phyloP scores from a whole-genome alignment of 2,888 invertebrate species.

The Dasysyrphus albostriatus region DNA sequence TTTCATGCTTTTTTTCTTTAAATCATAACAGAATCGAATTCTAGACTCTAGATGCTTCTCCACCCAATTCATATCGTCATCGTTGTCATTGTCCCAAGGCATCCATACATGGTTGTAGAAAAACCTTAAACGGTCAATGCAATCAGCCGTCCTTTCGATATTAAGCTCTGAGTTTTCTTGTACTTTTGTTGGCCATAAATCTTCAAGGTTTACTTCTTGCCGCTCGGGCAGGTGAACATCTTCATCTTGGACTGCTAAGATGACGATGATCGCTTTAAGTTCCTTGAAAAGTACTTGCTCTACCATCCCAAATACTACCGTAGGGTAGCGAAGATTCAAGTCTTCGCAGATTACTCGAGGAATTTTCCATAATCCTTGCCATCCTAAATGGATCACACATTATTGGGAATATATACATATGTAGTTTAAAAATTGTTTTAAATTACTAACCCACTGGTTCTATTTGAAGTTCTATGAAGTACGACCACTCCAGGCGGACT shows the following conservation, averaged over 20 bases:
- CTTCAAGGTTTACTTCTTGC: conserved; percentile 85
- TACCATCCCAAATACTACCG: conserved; percentile 86
- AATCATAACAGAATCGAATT: conserved; percentile 86
- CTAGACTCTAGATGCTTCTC: conserved; percentile 85
- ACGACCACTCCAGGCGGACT: conserved; percentile 85
- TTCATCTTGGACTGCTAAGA: conserved; percentile 86
- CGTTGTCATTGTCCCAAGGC: conserved; percentile 87
- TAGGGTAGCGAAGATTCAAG: conserved; percentile 86
- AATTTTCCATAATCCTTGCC: conserved; percentile 88
- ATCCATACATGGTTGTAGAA: conserved; percentile 86
- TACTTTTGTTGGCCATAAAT: conserved; percentile 86
- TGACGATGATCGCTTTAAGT: conserved; percentile 85
- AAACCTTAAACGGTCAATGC: conserved; percentile 86
- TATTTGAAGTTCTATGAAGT: conserved; percentile 85
- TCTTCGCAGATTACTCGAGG: conserved; percentile 86
- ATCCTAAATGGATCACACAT: conserved; percentile 84
- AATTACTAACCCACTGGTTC: conserved; percentile 84
- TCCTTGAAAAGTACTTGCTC: conserved; percentile 84
- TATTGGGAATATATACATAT: no score
- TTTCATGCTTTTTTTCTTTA: conserved; percentile 85
- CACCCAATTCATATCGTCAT: conserved; percentile 86
- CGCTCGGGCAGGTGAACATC: conserved; percentile 85
- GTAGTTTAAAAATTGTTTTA: background rate
- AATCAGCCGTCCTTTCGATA: conserved; percentile 85
- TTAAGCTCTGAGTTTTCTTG: conserved; percentile 85